phyloP scores from a whole-genome alignment of 2,797 vertebrate genomes.

The Amblyopsis hoosieri region DNA sequence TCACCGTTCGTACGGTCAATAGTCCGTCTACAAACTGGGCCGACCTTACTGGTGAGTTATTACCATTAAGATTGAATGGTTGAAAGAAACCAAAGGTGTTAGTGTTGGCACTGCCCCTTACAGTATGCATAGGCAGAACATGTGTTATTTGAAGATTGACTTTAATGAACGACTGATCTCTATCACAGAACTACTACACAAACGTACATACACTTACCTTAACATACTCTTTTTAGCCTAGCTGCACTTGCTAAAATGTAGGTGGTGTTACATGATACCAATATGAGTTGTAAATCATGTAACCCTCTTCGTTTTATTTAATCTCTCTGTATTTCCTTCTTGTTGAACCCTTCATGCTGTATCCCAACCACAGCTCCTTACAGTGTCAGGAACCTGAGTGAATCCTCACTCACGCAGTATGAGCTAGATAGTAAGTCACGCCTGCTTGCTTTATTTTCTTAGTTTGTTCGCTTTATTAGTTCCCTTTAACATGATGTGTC shows the following conservation, averaged over 20 bases:
- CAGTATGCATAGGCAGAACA: too few relatives aligned
- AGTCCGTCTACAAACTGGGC: constrained; percentile 84
- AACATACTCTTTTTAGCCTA: too few relatives aligned
- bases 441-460: constrained; percentile 5
- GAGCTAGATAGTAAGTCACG: constrained; percentile 93
- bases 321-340: background rate
- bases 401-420: constrained; percentile 93
- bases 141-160: too few relatives aligned
- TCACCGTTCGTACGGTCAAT: constrained; percentile 81
- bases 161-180: too few relatives aligned
- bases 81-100: too few relatives aligned
- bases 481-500: constrained; percentile 24
- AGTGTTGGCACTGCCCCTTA: too few relatives aligned
- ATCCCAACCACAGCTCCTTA: constrained; percentile 81
- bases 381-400: constrained; percentile 90
- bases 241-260: too few relatives aligned
- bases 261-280: background rate
- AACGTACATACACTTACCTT: too few relatives aligned
- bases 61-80: too few relatives aligned
- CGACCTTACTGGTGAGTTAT: constrained; percentile 87
- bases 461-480: constrained; percentile 27
- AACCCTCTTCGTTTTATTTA: background rate
- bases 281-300: background rate
- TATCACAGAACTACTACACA: too few relatives aligned
- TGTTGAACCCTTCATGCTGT: background rate